Evolutionary conservation across 2,113 vertebrate genomes (phyloP), one percentile per base, ranked within the genome.

Genomic region (Actenoides lindsayi): DNA sequence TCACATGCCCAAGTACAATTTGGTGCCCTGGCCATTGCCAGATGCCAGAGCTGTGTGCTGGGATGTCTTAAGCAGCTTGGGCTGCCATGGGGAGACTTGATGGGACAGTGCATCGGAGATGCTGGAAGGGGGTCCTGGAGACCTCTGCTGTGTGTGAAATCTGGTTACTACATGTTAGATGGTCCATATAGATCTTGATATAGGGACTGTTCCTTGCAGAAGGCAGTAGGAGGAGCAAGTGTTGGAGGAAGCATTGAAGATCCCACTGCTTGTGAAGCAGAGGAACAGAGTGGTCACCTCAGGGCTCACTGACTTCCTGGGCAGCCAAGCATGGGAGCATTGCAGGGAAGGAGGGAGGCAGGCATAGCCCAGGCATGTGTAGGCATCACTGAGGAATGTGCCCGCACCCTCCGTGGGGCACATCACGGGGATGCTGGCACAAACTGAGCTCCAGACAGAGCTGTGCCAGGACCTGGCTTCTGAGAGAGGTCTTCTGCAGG

Each of bases 381-480:
- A 93, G 91, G 23, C 91, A 92, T 44, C 83, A 27, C 50, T 4
- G 2, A 96, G 71, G 93, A 96, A 96, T 94, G 94, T 83, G 82
- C 74, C 82, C 9, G 15, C 75, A 64, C 92, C 92, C 86, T 89
- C 54, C 62, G 41, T 4, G 0, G 80, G 56, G 56, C 73, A 78
- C 69, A 53, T 64, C 17, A 20, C 2, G 2, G 65, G 74, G 16
- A 37, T 57, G 86, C 57, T 88, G 91, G 89, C 75, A 68, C 0
- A 9, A 46, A 63, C 64, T 1, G 15, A 92, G 76, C 83, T 51
- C 82, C 30, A 16, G 9, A 31, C 4, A 2, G 77, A 93, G 33
- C 4, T 2, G 2, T 68, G 83, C 39, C 68, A 37, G 75, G 62
- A 89, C 28, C 37, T 2, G 4, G 64, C 23, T 89, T 51, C 69